Base-by-base conservation (phyloP, 2,888 invertebrate species). In the Temnothorax unifasciatus region DNA sequence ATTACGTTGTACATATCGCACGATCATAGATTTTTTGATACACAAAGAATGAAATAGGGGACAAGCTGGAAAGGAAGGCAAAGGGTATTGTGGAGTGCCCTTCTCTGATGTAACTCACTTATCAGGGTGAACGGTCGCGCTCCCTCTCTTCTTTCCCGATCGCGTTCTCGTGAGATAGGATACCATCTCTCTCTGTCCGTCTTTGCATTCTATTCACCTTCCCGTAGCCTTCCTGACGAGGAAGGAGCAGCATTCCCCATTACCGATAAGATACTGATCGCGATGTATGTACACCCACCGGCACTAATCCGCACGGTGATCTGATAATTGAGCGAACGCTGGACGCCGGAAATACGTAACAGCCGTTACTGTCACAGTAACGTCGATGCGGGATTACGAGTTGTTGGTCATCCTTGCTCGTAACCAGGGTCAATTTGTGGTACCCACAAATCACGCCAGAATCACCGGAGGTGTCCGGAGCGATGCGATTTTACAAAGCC, bases 211-310 rank as follows among this genome's bases (percentile, higher is more conserved):
- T 50, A 71, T 59, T 71, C 71, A 21, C 81, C 61, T 64, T 77
- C 25, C 77, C 83, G 34, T 29, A 79, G 66, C 77, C 18, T 54
- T 54, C 52, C 52, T 69, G 59, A 76, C 75, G 34, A 76, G 85
- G 77, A 88, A 89, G 85, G 84, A 91, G 86, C 81, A 84, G 68
- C 87, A 73, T 86, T 82, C 88, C 83, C 85, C 50, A 81, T 86
- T 88, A 69, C 84, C 85, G 90, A 92, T 88, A 88, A 90, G 88
- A 89, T 90, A 89, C 87, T 73, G 85, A 89, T 87, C 91, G 68
- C 84, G 83, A 90, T 76, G 85, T 84, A 86, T 82, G 86, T 84
- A 86, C 85, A 85, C 84, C 87, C 77, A 86, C 82, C 86, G 79
- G 41, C 64, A 68, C 83, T 88, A 90, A 90, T 87, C 87, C 85